Percentiles rank a stretch among this genome's conserved stretches.
Conservation (phyloP, 2,888 invertebrate species). For the Erebia ligea region DNA sequence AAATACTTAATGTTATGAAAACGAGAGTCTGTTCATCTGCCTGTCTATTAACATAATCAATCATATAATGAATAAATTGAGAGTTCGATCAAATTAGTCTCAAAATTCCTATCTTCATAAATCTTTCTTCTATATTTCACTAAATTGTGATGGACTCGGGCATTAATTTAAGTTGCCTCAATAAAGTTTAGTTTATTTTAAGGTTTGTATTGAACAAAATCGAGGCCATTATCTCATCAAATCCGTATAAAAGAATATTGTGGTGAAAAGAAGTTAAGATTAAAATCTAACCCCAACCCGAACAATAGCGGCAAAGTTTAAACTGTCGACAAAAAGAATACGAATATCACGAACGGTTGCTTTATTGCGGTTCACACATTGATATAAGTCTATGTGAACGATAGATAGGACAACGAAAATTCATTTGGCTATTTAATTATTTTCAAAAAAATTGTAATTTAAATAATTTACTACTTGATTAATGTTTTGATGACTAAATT, state of each 20-base stretch:
- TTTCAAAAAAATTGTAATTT: background rate
- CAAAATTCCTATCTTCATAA: too few relatives aligned
- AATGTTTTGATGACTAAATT: too few relatives aligned
- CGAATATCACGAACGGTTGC: slow-evolving; percentile 20
- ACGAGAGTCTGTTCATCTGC: too few relatives aligned
- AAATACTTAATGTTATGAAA: too few relatives aligned
- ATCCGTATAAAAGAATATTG: slow-evolving; percentile 13
- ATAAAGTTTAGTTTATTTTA: background rate
- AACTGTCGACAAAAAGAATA: slow-evolving; percentile 21
- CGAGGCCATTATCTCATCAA: slow-evolving; percentile 3
- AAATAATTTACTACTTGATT: too few relatives aligned
- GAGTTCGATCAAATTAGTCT: too few relatives aligned
- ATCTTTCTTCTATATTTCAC: background rate
- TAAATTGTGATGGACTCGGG: background rate
- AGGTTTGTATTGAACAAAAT: background rate
- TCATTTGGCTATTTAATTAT: background rate
- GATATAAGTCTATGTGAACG: background rate
- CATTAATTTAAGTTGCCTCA: background rate
- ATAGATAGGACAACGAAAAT: slow-evolving; percentile 1
- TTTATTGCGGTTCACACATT: slow-evolving; percentile 14
- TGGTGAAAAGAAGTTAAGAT: slow-evolving; percentile 14
- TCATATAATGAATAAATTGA: too few relatives aligned
- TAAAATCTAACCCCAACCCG: slow-evolving; percentile 16
- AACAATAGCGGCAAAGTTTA: slow-evolving; percentile 20
- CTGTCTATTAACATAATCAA: too few relatives aligned